phyloP scores from a whole-genome alignment of 2,888 invertebrate species.

The Brenthis daphne region DNA sequence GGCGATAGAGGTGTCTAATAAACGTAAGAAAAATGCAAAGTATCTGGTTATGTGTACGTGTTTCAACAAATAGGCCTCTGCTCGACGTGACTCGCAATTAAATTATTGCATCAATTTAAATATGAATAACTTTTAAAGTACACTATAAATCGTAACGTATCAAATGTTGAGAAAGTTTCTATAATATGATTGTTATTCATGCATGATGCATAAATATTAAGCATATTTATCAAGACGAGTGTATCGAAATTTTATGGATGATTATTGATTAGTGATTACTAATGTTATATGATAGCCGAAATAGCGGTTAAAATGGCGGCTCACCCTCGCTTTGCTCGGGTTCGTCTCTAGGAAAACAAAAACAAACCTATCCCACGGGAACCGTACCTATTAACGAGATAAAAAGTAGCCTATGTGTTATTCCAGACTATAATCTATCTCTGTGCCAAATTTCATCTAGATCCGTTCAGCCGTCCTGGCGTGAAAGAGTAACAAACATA shows the following conservation, averaged over 20 bases:
- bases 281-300: not conserved
- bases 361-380: too few species aligned
- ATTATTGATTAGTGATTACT: not conserved
- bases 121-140: slow-evolving; percentile 47
- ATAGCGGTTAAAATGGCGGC: slow-evolving; percentile 6
- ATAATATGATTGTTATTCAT: slow-evolving; percentile 18
- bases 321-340: too few species aligned
- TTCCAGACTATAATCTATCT: too few species aligned
- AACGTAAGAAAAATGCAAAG: too few species aligned
- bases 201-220: slow-evolving; percentile 18
- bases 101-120: slow-evolving; percentile 57
- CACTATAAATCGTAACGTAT: slow-evolving; percentile 44
- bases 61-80: slow-evolving; percentile 7
- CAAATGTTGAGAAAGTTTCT: slow-evolving; percentile 36
- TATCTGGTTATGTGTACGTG: not conserved
- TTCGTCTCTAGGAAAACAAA: too few species aligned
- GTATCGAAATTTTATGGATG: slow-evolving; percentile 8
- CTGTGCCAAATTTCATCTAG: too few species aligned
- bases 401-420: too few species aligned
- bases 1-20: too few species aligned
- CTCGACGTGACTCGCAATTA: slow-evolving; percentile 49
- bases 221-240: slow-evolving; percentile 9
- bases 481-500: too few species aligned
- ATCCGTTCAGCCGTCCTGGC: too few species aligned
- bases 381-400: too few species aligned